phyloP scores from a whole-genome alignment of 2,113 vertebrate genomes.

The Hemicordylus capensis region DNA sequence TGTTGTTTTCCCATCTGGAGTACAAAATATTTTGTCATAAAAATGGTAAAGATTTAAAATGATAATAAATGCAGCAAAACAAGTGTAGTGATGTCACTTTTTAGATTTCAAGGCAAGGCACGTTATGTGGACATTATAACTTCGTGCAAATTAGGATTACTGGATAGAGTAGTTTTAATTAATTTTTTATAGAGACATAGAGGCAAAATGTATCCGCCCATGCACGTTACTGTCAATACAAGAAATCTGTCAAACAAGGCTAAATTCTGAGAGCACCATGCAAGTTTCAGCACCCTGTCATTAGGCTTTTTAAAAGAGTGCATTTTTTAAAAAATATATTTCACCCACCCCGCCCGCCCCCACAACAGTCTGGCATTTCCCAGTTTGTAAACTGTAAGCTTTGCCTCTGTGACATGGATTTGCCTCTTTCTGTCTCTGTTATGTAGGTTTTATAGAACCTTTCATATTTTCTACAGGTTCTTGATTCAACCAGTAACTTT shows the following conservation, averaged over 20 bases:
- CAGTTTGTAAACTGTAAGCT: slow-evolving; percentile 90
- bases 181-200: slow-evolving; percentile 87
- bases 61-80: slow-evolving; percentile 99
- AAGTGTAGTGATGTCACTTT: slow-evolving; percentile 97
- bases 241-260: slow-evolving; percentile 84
- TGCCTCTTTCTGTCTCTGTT: slow-evolving; percentile 83
- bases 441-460: slow-evolving; percentile 82
- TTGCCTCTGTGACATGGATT: slow-evolving; percentile 90
- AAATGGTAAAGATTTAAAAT: slow-evolving; percentile 98
- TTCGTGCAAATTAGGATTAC: slow-evolving; percentile 99
- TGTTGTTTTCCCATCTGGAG: slow-evolving; percentile 83
- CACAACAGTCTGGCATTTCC: slow-evolving; percentile 68
- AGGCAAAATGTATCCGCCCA: slow-evolving; percentile 89
- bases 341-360: slow-evolving; percentile 63
- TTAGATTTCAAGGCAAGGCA: slow-evolving; percentile 99
- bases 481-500: slow-evolving; percentile 84
- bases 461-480: slow-evolving; percentile 85
- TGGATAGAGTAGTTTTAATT: slow-evolving; percentile 88
- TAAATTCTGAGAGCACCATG: slow-evolving; percentile 90
- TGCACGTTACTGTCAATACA: slow-evolving; percentile 81
- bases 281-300: slow-evolving; percentile 86
- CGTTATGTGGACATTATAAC: slow-evolving; percentile 99
- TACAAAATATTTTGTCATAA: slow-evolving; percentile 99
- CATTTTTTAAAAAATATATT: slow-evolving; percentile 78
- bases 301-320: slow-evolving; percentile 81